phyloP scores from a whole-genome alignment of 2,888 invertebrate species.

The Trypoxylon attenuatum region DNA sequence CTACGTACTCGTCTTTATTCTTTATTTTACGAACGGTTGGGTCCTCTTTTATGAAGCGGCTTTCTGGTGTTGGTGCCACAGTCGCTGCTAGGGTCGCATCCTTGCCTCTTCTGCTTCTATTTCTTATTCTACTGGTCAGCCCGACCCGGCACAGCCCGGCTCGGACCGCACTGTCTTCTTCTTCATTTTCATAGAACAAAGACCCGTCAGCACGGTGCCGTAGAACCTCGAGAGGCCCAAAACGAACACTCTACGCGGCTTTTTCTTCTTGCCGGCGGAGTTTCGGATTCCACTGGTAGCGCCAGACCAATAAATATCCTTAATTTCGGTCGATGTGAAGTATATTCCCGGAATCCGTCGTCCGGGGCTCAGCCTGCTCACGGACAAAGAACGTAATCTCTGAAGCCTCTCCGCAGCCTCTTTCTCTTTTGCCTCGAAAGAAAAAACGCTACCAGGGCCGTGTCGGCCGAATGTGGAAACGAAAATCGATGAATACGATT shows the following conservation, averaged over 20 bases:
- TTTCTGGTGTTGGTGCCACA: background rate
- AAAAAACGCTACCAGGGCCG: constrained; percentile 29
- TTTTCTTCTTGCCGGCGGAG: constrained; percentile 26
- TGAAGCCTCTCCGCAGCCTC: constrained; percentile 39
- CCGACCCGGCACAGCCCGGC: too few species aligned
- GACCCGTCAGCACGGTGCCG: constrained; percentile 12
- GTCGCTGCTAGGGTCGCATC: background rate
- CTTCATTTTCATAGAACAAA: constrained; percentile 60
- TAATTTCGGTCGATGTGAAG: constrained; percentile 64
- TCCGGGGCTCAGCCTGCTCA: constrained; percentile 23
- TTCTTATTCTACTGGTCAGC: constrained; percentile 13
- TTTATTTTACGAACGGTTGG: constrained; percentile 18
- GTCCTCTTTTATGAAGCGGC: background rate
- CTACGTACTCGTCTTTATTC: constrained; percentile 1
- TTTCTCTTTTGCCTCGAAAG: constrained; percentile 19
- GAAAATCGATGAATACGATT: constrained; percentile 25
- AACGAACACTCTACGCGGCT: constrained; percentile 8
- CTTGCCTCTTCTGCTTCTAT: background rate
- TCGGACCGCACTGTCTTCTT: constrained; percentile 38
- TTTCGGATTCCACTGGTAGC: constrained; percentile 67
- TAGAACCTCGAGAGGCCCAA: background rate
- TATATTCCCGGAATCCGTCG: constrained; percentile 66
- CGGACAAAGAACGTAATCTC: constrained; percentile 59
- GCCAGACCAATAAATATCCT: constrained; percentile 71
- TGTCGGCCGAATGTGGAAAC: constrained; percentile 26